Conservation (phyloP, 2,113 vertebrate species). For the Coptodon rendalli region DNA sequence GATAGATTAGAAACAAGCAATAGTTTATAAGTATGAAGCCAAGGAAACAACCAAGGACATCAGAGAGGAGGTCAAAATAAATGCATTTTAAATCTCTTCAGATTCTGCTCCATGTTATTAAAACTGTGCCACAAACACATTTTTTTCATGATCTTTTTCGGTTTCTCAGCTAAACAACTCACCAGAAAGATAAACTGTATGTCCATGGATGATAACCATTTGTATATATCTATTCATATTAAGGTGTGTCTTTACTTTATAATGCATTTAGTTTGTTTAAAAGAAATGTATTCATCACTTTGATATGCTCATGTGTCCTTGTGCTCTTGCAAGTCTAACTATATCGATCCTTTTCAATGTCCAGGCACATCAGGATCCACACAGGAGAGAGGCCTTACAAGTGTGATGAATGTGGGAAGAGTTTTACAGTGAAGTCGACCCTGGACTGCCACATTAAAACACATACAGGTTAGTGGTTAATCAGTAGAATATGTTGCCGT, state of each 20-base stretch:
- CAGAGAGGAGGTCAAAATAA: background rate
- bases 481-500: background rate
- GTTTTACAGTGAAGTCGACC: conserved; percentile 93
- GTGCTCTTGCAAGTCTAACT: background rate
- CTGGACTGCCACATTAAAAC: conserved; percentile 90
- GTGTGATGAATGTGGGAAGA: conserved; percentile 90
- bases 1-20: background rate
- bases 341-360: background rate
- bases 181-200: background rate
- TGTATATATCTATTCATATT: background rate
- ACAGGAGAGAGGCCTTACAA: conserved; percentile 87
- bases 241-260: background rate
- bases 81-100: background rate
- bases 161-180: background rate
- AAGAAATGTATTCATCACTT: background rate
- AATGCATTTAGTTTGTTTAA: background rate
- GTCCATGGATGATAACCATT: background rate
- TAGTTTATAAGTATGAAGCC: background rate
- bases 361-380: conserved; percentile 87
- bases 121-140: background rate
- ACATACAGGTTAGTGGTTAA: conserved; percentile 78
- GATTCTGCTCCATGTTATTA: background rate
- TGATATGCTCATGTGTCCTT: background rate
- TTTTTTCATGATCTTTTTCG: background rate
- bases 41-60: background rate